Evolutionary conservation across 1,140 invertebrate species (phyloP), one percentile per base, ranked within the genome.

Genomic region (Apis mellifera): DNA sequence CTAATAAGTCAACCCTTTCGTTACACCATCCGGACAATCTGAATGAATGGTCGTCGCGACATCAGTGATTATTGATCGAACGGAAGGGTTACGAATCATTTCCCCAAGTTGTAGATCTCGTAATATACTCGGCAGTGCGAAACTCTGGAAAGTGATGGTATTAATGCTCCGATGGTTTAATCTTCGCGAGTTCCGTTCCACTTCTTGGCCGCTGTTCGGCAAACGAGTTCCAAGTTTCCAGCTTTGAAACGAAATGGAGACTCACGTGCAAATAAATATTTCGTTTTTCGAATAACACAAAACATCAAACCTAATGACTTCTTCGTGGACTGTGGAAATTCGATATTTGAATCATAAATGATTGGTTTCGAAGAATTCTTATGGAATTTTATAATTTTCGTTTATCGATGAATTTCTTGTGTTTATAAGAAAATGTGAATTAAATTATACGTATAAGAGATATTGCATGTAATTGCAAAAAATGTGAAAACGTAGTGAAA

Each of bases 161-260:
- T 68, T 68, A 42, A 68, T 68, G 65, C 65, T 42, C 32, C 65
- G 65, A 68, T 68, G 65, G 65, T 68, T 68, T 68, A 68, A 68
- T 68, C 65, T 68, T 48, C 21, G 2, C 19, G 65, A 68, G 65
- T 42, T 48, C 65, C 32, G 65, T 68, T 42, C 32, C 65, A 42
- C 26, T 68, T 42, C 65, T 68, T 68, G 65, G 7, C 32, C 13
- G 32, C 12, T 11, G 32, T 68, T 68, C 65, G 1, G 32, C 11
- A 32, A 42, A 42, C 65, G 32, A 68, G 32, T 68, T 42, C 32
- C 65, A 21, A 68, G 26, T 42, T 68, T 19, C n/a, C 19, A 11
- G 32, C 21, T 68, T 48, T 32, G 65, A 19, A 19, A 48, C 32
- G 5, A 68, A 19, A 68, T 21, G 21, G 32, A n/a, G 48, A 26